These are phyloP conservation scores for Pontoporia blainvillei DNA, from an alignment of 2,113 vertebrate genomes.

Conservation along the genomic window DNA sequence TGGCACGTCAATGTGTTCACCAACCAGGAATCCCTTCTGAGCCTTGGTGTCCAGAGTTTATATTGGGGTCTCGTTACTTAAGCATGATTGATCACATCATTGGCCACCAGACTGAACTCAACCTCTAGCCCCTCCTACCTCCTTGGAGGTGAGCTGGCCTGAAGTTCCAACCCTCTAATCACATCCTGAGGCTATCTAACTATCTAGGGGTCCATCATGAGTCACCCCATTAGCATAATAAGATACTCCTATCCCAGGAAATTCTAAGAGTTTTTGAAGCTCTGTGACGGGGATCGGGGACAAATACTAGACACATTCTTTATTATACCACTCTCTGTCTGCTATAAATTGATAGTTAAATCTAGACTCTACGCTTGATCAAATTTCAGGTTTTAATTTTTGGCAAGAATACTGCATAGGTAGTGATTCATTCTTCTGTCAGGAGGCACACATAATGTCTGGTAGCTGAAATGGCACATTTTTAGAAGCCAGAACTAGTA, in stretches of 20 bases:
- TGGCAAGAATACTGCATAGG: neutral
- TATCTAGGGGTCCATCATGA: neutral
- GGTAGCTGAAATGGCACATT: neutral
- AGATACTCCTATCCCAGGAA: neutral
- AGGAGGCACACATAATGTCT: neutral
- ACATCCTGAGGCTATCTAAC: neutral
- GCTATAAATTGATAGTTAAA: neutral
- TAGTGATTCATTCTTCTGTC: neutral
- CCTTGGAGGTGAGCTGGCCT: neutral
- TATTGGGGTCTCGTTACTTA: neutral
- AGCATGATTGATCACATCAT: neutral
- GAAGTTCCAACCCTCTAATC: neutral
- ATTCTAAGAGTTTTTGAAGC: neutral
- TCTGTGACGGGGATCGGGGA: neutral
- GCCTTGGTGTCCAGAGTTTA: neutral
- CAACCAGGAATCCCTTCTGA: neutral
- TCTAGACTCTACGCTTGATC: neutral
- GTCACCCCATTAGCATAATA: too few relatives aligned
- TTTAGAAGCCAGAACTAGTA: neutral
- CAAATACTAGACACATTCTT: neutral
- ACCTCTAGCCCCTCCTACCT: neutral
- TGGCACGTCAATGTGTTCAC: neutral
- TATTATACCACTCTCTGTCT: neutral
- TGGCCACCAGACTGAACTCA: neutral
- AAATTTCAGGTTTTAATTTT: neutral